Conservation (phyloP, 2,797 vertebrate genomes). For the Aplochiton taeniatus region DNA sequence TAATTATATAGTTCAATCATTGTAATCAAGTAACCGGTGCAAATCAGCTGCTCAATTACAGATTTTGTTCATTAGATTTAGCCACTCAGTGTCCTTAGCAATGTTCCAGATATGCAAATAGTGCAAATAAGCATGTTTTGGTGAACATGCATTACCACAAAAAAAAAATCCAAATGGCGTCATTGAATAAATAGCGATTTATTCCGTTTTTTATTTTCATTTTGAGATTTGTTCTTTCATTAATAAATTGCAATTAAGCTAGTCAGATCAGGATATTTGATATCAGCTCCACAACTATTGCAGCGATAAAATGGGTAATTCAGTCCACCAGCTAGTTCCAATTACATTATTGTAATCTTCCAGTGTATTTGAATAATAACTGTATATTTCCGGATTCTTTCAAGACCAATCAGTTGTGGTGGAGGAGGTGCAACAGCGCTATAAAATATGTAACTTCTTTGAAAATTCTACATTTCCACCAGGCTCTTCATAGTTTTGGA, state of each 20-base stretch:
- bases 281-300: too few species aligned
- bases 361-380: conserved; percentile 33
- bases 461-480: conserved; percentile 58
- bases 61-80: conserved; percentile 32
- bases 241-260: too few species aligned
- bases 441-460: conserved; percentile 54
- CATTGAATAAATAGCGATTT: not conserved
- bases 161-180: not conserved
- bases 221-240: too few species aligned
- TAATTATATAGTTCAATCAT: conserved; percentile 27
- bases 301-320: too few species aligned
- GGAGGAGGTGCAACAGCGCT: conserved; percentile 67
- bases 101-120: not conserved
- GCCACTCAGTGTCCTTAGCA: conserved; percentile 20
- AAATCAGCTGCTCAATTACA: conserved; percentile 35
- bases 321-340: not conserved
- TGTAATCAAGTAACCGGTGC: conserved; percentile 26
- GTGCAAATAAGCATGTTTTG: too few species aligned
- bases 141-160: not conserved
- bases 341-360: conserved; percentile 31
- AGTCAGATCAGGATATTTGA: too few species aligned
- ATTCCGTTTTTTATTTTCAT: not conserved
- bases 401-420: conserved; percentile 70
- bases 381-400: conserved; percentile 41
- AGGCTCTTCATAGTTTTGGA: conserved; percentile 28